Evolutionary conservation across 1,140 invertebrate genomes (phyloP), one percentile per base, ranked within the genome.

Genomic region (Chrysomallon squamiferum): DNA sequence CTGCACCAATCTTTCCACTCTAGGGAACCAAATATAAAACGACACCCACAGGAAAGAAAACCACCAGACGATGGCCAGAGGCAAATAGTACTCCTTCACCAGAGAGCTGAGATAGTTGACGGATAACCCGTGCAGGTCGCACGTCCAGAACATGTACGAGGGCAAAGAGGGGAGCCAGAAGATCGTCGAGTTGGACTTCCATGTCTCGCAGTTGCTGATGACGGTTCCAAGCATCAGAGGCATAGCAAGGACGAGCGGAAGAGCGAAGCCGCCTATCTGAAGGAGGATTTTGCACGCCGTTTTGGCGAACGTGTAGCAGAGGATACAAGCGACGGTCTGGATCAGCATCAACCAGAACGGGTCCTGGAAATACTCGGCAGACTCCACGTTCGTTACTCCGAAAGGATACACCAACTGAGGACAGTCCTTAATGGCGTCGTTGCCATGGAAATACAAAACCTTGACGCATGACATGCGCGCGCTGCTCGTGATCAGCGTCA

Each of bases 221-320:
- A 79, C 70, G 20, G 81, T 58, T 15, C 76, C 81, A 3, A 76
- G 67, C 35, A 78, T 75, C 22, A 84, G 65, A 13, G 82, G 79
- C 11, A 79, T 72, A 5, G 76, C 69, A 32, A 84, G 66, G 66
- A 77, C 71, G 27, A 85, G 62, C 11, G 83, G 82, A 2, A 83
- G 57, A 13, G 82, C 73, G 66, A 82, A 85, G 18, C 78, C 77
- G 7, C 77, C 72, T 1, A 77, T 68, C 63, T 84, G 82, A 0
- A 85, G 71, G 66, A 79, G 72, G n/a, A 81, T 78, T 65, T 85
- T 82, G 63, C 80, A 80, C 0, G 82, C 75, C 6, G 75, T 79
- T 66, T 79, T 81, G 18, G 78, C 73, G 62, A 82, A 77, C 27
- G 78, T 78, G 66, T 84, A 85, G 58, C 81, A 84, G 20, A 83